Evolutionary conservation across 2,888 invertebrate species (phyloP), one percentile per base, ranked within the genome.

Genomic region (Amblyjoppa fuscipennis): DNA sequence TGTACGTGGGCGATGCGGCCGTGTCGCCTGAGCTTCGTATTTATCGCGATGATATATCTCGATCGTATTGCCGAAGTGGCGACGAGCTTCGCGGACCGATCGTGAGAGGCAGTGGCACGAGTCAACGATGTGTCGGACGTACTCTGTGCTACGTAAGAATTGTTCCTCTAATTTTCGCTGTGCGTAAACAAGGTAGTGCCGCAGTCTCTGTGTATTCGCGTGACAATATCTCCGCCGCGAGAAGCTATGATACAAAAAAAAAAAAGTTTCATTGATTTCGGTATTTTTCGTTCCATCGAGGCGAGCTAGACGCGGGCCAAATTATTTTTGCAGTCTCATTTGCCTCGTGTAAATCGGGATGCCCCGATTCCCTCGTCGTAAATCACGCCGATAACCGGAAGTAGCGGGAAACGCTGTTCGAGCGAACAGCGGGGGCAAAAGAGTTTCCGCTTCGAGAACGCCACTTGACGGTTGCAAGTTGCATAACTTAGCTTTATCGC

Each of bases 81-180:
- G 56, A 20, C 59, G 16, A 66, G 28, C 20, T 34, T 77, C 38
- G 45, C 11, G 20, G 66, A 16, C 20, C 45, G 31, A 34, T 7
- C 49, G 51, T n/a, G 45, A 79, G 25, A 16, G 28, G n/a, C 70
- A 81, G 80, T 84, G 68, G 80, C 69, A 74, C 59, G 59, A 59
- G 61, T 69, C 80, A 83, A 83, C 68, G 73, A 80, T 85, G 79
- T 76, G 34, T 73, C 83, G 80, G 83, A 83, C 80, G 83, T 80
- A 73, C 71, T 69, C 45, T 66, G 64, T 66, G 59, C 2, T 31
- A 11, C 56, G 56, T 70, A 41, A 28, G 9, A 38, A 61, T 59
- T 69, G 49, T 34, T 45, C 20, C 5, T 41, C 53, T 64, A 25
- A 45, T 49, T 41, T 51, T 9, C 25, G 49, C 34, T 51, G 70